Base-by-base conservation (phyloP, 2,888 invertebrate species). In the Yponomeuta plumbellus region DNA sequence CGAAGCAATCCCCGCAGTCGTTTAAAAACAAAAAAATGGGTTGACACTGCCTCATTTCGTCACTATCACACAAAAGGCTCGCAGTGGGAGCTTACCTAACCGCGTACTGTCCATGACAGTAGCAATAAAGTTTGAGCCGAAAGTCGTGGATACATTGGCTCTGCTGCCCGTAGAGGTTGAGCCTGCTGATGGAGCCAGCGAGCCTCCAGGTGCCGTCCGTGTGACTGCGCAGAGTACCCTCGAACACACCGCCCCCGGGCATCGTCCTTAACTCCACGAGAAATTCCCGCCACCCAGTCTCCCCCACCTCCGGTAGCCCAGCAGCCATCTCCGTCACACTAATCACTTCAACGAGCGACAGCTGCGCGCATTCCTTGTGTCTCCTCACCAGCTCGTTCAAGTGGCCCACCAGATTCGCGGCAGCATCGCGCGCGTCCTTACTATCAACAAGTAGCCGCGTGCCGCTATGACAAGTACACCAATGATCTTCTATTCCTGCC, bases 381-480 rank as follows among this genome's bases (percentile, higher is more conserved):
- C 89, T 85, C 26, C 79, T 80, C 4, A 97, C 76, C 74, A 94
- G 85, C 1, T 78, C 70, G 77, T 97, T 97, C 57, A 97, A 90
- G 69, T 93, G 86, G 8, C 84, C 78, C 0, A 97, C 92, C 34
- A 96, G 84, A 71, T 92, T 92, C 0, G 85, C 77, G 0, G 94
- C 94, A 0, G 94, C 94, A 58, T 93, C 86, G 8, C 85, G 78
- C 0, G 95, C 94, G 11, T 84, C 78, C 0, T 81, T 73, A 71
- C 94, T 92, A 40, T 92, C 88, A 0, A 85, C 83, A 0, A 91
- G 78, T 21, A 96, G 77, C 70, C 93, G 92, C 65, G 85, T 85
- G 66, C 93, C 94, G 68, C 92, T 92, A 76, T 96, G 95, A 72
- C 98, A 98, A 23, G 97, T 96, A 81, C 98, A 98, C 95, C 96